Evolutionary conservation across 2,888 invertebrate species (phyloP), one percentile per base, ranked within the genome.

Genomic region (Amiota minor): DNA sequence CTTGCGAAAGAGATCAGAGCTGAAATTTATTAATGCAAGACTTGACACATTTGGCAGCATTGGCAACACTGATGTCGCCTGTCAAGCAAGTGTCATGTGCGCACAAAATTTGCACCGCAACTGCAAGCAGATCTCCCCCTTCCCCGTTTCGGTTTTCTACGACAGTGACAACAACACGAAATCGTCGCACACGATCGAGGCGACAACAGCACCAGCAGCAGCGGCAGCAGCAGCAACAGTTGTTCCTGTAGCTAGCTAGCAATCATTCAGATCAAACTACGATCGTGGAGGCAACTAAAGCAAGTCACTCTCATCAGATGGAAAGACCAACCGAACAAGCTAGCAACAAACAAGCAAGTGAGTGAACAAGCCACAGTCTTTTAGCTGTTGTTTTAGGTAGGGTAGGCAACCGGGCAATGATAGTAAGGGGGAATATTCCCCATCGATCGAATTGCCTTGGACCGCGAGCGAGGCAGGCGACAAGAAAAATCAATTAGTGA

Each of bases 401-500:
- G 47, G 61, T 61, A 20, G 61, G n/a, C 46, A 10, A 18, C 59
- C 35, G 35, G 35, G 16, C 16, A 55, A 56, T 10, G 55, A 20
- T 35, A 16, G 65, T 23, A 23, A 16, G 53, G 53, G 23, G 55
- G 69, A 65, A 64, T 56, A 49, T 59, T 50, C 49, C 50, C 67
- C 70, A 78, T 74, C 77, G 74, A 77, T 75, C 78, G 23, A 49
- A 73, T 68, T 78, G 77, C 59, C 18, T 9, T 68, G 23, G 67
- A 16, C 16, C 16, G 46, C 47, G 65, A 4, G 77, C 86, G 80
- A 84, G 86, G 80, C 87, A 87, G 87, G 87, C 88, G 89, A 89
- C 89, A 89, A 89, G 89, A 88, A 89, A 89, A 89, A 89, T 89
- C 89, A 89, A 89, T 89, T 89, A 89, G 89, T 86, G 88, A 88